phyloP scores from a whole-genome alignment of 2,888 invertebrate species.

The Dryobota labecula region DNA sequence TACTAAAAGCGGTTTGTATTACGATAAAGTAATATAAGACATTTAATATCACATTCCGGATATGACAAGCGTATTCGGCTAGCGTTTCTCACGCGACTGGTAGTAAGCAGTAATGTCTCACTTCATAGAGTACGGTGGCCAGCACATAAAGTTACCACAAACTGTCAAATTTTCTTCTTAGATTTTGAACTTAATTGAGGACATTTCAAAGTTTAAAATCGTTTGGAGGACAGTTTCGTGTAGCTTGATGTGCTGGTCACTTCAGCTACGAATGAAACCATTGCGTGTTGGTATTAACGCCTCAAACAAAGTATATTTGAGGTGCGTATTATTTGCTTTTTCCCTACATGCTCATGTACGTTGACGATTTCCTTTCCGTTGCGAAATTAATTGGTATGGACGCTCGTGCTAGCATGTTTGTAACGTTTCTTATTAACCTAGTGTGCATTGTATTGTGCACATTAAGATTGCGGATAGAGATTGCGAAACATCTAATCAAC shows the following conservation, averaged over 20 bases:
- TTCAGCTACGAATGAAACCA: too few species aligned
- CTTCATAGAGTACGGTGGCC: constrained; percentile 68
- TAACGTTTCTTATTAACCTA: constrained; percentile 58
- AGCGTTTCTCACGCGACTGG: constrained; percentile 74
- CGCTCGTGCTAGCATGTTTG: constrained; percentile 59
- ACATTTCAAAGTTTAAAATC: too few species aligned
- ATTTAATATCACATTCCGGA: constrained; percentile 67
- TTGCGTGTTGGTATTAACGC: constrained; percentile 72
- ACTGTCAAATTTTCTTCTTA: too few species aligned
- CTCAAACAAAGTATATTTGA: constrained; percentile 68
- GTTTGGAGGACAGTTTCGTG: too few species aligned
- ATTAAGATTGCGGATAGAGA: constrained; percentile 52
- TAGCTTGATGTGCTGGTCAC: too few species aligned
- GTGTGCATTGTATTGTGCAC: constrained; percentile 48
- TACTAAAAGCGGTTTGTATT: constrained; percentile 46
- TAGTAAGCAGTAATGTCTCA: constrained; percentile 66
- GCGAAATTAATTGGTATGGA: constrained; percentile 70
- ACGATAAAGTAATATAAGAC: constrained; percentile 61
- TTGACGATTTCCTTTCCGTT: constrained; percentile 75
- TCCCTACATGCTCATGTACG: constrained; percentile 69
- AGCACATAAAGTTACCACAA: too few species aligned
- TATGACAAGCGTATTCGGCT: constrained; percentile 63
- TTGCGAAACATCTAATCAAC: constrained; percentile 47
- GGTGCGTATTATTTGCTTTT: constrained; percentile 72
- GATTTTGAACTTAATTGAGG: too few species aligned